Evolutionary conservation across 2,888 invertebrate species (phyloP).

Genomic region (Apodemia duryi): DNA sequence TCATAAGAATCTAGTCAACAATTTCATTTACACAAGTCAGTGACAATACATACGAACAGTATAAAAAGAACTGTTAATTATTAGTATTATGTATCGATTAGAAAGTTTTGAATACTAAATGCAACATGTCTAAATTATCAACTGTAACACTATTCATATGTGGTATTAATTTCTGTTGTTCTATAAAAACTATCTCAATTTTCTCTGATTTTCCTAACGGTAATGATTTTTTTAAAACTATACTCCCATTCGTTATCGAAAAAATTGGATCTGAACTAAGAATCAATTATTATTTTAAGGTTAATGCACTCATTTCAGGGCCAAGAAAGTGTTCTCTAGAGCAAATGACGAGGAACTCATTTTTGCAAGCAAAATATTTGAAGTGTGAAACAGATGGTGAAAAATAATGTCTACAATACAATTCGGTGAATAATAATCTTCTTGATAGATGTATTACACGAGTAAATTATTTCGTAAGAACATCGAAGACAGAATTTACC

Average conservation of each 20-base stretch:
- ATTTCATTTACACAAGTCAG: too few relatives aligned
- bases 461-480: slow-evolving; percentile 23
- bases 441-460: slow-evolving; percentile 28
- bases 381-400: slow-evolving; percentile 29
- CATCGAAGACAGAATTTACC: slow-evolving; percentile 27
- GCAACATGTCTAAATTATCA: too few relatives aligned
- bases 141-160: not conserved
- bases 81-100: too few relatives aligned
- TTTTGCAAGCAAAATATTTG: slow-evolving; percentile 32
- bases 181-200: slow-evolving; percentile 24
- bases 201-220: slow-evolving; percentile 37
- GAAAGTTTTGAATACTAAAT: too few relatives aligned
- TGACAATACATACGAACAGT: too few relatives aligned
- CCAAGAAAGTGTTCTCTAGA: slow-evolving; percentile 35
- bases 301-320: slow-evolving; percentile 31
- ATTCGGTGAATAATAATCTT: slow-evolving; percentile 25
- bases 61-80: too few relatives aligned
- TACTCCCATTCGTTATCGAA: slow-evolving; percentile 39
- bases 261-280: slow-evolving; percentile 36
- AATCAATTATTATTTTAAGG: slow-evolving; percentile 36
- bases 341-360: slow-evolving; percentile 29
- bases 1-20: too few relatives aligned
- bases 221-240: slow-evolving; percentile 37
- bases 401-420: slow-evolving; percentile 25
- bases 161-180: not conserved